Conservation (phyloP, 2,797 vertebrate species). For the Centropyge bicolor region DNA sequence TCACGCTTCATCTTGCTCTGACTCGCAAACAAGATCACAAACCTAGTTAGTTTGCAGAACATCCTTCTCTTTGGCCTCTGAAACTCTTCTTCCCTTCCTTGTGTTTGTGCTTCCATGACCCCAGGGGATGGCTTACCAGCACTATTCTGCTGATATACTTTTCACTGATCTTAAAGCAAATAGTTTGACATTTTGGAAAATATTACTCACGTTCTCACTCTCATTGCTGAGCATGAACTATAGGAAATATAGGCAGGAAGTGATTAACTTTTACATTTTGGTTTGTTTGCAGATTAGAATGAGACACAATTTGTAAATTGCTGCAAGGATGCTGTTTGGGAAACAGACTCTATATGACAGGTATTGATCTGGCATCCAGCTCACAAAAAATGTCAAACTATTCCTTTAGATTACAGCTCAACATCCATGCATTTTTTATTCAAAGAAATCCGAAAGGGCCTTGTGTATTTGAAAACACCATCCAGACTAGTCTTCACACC, state of each 20-base stretch:
- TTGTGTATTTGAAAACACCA: not conserved
- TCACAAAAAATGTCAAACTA: not conserved
- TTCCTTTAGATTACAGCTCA: not conserved
- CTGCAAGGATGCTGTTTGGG: too few species aligned
- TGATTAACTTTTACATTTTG: too few species aligned
- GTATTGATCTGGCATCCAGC: not conserved
- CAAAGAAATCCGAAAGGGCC: not conserved
- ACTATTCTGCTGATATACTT: not conserved
- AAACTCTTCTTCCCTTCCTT: not conserved
- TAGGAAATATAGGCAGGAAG: not conserved
- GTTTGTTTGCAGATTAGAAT: too few species aligned
- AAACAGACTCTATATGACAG: too few species aligned
- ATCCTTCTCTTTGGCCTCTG: not conserved
- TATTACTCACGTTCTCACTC: not conserved
- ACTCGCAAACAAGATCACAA: not conserved
- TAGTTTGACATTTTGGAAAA: conserved; percentile 9
- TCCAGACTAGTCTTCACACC: not conserved
- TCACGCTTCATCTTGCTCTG: not conserved
- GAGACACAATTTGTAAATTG: too few species aligned
- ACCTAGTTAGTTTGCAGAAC: not conserved
- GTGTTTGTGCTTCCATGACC: not conserved
- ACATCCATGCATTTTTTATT: not conserved
- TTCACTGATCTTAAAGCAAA: not conserved
- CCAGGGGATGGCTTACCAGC: not conserved
- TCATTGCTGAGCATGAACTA: not conserved